Evolutionary conservation across 2,888 invertebrate species (phyloP), one percentile per base, ranked within the genome.

Genomic region (Furcula furcula): DNA sequence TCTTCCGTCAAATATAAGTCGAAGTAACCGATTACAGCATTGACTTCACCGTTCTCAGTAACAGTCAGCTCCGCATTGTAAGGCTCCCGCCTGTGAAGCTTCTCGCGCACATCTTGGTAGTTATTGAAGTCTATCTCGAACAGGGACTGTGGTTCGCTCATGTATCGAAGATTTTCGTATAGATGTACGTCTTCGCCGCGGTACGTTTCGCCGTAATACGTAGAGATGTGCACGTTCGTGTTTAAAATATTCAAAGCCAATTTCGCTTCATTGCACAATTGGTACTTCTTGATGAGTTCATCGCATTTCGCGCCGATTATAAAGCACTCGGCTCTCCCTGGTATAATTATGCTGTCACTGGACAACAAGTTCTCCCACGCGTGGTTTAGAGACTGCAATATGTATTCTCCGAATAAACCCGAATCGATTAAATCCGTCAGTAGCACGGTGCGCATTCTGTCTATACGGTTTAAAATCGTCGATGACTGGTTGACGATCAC

Each of bases 1-100:
- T 89, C 82, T 7, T 91, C 90, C 47, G 91, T 90, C 16, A 94
- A 71, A 56, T 91, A 68, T 34, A 94, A 75, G 53, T 92, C 90
- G 65, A 94, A 94, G 92, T 93, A 94, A 27, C 92, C 82, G 3
- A 90, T 90, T 26, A 93, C 70, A 10, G 40, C 20, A 19, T 52
- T 32, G 0, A 56, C 37, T 28, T 56, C 50, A 1, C 43, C 36
- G 9, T 46, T 15, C 6, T 32, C 40, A 4, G 12, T 34, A 0
- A 42, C 41, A 4, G 16, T 38, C 2, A 52, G 7, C 1, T 25
- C 23, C 2, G 35, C 42, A 3, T 14, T 4, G n/a, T 34, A 38
- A 21, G 31, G 32, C 16, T 36, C 34, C n/a, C 34, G 36, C n/a
- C 29, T 22, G 10, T 36, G 4, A 7, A 53, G 11, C 18, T 31